Base-by-base conservation (phyloP, 2,797 vertebrate genomes). In the Antrozous pallidus region DNA sequence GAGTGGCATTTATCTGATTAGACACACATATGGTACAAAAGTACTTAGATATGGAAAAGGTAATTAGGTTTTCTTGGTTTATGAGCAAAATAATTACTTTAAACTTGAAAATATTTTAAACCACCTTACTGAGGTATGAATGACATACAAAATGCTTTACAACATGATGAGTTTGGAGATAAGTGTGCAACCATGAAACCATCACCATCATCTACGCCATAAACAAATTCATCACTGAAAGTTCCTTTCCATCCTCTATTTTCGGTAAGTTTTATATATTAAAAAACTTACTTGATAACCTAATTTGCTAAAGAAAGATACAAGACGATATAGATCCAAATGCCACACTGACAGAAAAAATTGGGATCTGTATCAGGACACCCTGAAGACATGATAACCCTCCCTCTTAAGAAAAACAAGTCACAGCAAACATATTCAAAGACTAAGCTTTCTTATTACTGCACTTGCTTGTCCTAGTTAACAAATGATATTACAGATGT, bases 301-400 rank as follows among this genome's bases (percentile, higher is more conserved):
- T 65, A 77, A 71, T 86, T 88, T 88, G 69, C 47, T 91, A 78
- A 94, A 95, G 26, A 82, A 90, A 90, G 56, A 92, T 3, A 69
- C n/a, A 83, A 94, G 36, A 85, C 26, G 82, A 14, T 36, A 56
- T 7, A 83, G 65, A 93, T 80, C 9, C 8, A 75, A 88, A 82
- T 28, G 40, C 33, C 49, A 69, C 51, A 14, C 9, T 69, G 38
- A 87, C 13, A 58, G 49, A 88, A 79, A 84, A 78, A 58, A 80
- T 45, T 6, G 70, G 88, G 12, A 42, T 82, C 8, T 69, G 14
- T 33, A 38, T 85, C 36, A 24, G 31, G 51, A 38, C 18, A 63
- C 33, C 4, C 22, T 17, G 5, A 69, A 91, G 91, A 95, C 22
- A 83, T 4, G 71, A 81, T 5, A 22, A n/a, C 26, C 36, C 16